Percentiles rank a stretch among this genome's conserved stretches.
Conservation (phyloP, 2,888 invertebrate genomes). For the Oligia fasciuncula region DNA sequence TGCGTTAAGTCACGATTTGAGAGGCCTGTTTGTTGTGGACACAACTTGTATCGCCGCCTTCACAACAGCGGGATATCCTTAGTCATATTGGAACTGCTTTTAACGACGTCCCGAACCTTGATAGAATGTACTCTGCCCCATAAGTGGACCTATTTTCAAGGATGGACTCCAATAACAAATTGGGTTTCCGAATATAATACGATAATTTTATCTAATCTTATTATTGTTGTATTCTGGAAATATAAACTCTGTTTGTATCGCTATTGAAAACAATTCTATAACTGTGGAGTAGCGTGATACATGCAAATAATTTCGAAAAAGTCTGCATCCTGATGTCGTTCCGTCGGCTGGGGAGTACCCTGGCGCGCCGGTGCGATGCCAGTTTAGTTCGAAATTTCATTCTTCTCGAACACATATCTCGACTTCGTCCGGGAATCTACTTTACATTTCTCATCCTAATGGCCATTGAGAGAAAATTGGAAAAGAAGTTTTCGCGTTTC, state of each 20-base stretch:
- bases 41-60: conserved; percentile 73
- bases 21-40: conserved; percentile 79
- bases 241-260: not conserved
- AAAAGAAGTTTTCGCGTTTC: conserved; percentile 87
- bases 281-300: conserved; percentile 65
- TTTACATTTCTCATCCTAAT: conserved; percentile 90
- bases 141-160: conserved; percentile 30
- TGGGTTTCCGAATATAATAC: conserved; percentile 29
- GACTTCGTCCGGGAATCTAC: conserved; percentile 88
- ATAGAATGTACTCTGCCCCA: conserved; percentile 25
- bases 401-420: conserved; percentile 88
- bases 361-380: conserved; percentile 75
- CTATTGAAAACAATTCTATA: conserved; percentile 47
- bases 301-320: conserved; percentile 75
- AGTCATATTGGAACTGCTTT: conserved; percentile 69
- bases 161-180: conserved; percentile 18
- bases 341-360: conserved; percentile 64
- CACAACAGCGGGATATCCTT: conserved; percentile 69
- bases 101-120: conserved; percentile 54
- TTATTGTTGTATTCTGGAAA: conserved; percentile 2
- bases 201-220: conserved; percentile 22
- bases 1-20: conserved; percentile 81
- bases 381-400: conserved; percentile 87
- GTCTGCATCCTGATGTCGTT: conserved; percentile 76
- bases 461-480: conserved; percentile 90